phyloP scores from a whole-genome alignment of 2,797 vertebrate genomes.

The Acrossocheilus fasciatus region DNA sequence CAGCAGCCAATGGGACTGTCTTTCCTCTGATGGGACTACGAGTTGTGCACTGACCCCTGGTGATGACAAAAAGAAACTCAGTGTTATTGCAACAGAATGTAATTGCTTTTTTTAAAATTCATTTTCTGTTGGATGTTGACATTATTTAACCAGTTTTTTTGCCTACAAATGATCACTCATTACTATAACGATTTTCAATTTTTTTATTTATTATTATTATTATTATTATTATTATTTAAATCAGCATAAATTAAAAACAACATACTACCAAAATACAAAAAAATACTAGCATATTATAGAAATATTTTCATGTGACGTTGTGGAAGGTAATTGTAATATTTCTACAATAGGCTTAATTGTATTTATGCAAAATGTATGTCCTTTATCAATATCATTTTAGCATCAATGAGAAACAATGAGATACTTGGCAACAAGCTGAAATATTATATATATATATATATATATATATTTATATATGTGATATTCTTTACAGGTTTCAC shows the following conservation, averaged over 20 bases:
- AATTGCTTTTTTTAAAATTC: background rate
- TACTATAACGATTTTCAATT: background rate
- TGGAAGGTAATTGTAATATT: background rate
- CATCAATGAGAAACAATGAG: too few relatives aligned
- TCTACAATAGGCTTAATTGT: background rate
- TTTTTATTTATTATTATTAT: too few relatives aligned
- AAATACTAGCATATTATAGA: background rate
- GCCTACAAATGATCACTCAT: background rate
- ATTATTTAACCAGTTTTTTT: background rate
- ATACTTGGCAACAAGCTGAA: too few relatives aligned
- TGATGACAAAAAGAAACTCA: conserved; percentile 35
- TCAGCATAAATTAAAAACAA: background rate
- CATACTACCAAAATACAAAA: too few relatives aligned
- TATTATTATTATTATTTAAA: background rate
- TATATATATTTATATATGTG: too few relatives aligned
- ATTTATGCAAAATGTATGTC: background rate
- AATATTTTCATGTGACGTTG: background rate
- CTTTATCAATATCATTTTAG: background rate
- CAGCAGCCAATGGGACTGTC: conserved; percentile 18
- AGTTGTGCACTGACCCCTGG: conserved; percentile 1
- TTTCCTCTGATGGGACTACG: background rate
- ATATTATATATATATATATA: too few relatives aligned
- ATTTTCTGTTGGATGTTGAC: background rate
- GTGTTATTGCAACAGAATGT: background rate
- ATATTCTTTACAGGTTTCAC: background rate